Percentiles rank a stretch among this genome's conserved stretches.
phyloP scores from a whole-genome alignment of 1,140 invertebrate genomes.

The Bicyclus anynana region DNA sequence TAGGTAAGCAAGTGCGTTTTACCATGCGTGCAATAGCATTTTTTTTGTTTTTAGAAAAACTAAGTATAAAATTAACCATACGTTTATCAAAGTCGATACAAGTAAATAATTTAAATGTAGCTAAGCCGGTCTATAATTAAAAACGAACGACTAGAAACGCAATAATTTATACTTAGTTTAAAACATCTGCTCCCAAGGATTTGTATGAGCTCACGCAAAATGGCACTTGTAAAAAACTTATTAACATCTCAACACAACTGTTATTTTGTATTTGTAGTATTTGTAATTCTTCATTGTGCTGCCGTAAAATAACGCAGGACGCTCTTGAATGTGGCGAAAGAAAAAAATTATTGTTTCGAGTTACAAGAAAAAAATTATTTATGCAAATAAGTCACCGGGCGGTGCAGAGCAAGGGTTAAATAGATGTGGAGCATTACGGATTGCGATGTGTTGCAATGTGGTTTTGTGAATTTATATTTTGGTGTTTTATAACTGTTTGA shows the following conservation, averaged over 20 bases:
- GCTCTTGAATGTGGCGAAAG: slow-evolving; percentile 40
- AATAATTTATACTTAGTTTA: slow-evolving; percentile 13
- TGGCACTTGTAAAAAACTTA: slow-evolving; percentile 42
- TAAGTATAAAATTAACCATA: background rate
- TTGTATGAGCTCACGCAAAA: slow-evolving; percentile 16
- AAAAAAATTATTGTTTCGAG: slow-evolving; percentile 46
- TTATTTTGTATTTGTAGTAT: no score
- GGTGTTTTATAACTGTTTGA: background rate
- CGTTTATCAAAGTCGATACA: background rate
- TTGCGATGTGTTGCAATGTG: background rate
- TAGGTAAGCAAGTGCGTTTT: no score
- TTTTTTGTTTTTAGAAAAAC: no score
- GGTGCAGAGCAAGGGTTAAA: slow-evolving; percentile 36
- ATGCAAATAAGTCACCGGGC: slow-evolving; percentile 46
- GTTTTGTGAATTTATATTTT: background rate
- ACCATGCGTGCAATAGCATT: no score
- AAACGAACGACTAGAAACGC: background rate
- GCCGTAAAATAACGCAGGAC: slow-evolving; percentile 42
- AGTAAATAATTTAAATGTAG: background rate
- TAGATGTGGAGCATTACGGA: slow-evolving; percentile 14
- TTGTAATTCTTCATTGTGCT: slow-evolving; percentile 49
- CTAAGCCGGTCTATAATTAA: background rate
- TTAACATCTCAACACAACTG: slow-evolving; percentile 57
- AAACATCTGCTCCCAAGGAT: slow-evolving; percentile 28
- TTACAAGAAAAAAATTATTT: slow-evolving; percentile 47